phyloP scores from a whole-genome alignment of 2,113 vertebrate genomes.

The rabbit (Oryctolagus cuniculus) region mOryCun1.1 NC_091447.1:29142001-29142500 shows the following conservation, averaged over 20 bases:
- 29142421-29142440: not conserved
- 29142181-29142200: not conserved
- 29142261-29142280: not conserved
- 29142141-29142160: not conserved
- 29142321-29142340: not conserved
- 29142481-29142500: not conserved
- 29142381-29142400: not conserved
- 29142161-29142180: not conserved
- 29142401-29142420: not conserved
- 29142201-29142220: not conserved
- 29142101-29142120: not conserved
- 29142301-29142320: not conserved
- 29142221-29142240: not conserved
- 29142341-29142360: not conserved
- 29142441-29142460: not conserved
- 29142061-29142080: not conserved
- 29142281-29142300: not conserved
- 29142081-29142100: not conserved
- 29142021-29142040: not conserved
- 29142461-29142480: not conserved
- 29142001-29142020: not conserved
- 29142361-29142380: not conserved
- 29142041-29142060: not conserved
- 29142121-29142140: slow-evolving; percentile 19
- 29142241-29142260: not conserved